These are phyloP conservation scores for Aulostomus chinensis DNA, from an alignment of 2,797 vertebrate genomes.

Conservation along the genomic window DNA sequence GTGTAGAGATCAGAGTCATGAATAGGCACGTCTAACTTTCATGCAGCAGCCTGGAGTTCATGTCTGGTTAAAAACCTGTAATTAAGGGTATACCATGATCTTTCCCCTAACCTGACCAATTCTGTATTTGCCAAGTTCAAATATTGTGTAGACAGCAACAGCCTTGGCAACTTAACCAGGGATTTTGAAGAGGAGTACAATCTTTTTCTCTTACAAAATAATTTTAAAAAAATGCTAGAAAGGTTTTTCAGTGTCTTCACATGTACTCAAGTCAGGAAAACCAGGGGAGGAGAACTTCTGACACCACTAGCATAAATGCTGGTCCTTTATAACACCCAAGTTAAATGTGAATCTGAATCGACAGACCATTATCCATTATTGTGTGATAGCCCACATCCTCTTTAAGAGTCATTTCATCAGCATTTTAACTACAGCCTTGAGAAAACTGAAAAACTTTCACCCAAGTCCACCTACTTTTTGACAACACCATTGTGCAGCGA, in stretches of 20 bases:
- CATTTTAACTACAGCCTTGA: too few species aligned
- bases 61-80: not conserved
- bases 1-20: not conserved
- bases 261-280: not conserved
- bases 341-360: too few species aligned
- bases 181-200: not conserved
- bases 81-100: not conserved
- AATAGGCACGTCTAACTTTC: not conserved
- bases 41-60: not conserved
- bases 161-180: not conserved
- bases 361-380: too few species aligned
- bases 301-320: not conserved
- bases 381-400: too few species aligned
- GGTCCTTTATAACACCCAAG: not conserved
- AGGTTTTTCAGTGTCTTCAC: too few species aligned
- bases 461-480: too few species aligned
- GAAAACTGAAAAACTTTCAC: too few species aligned
- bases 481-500: not conserved
- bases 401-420: too few species aligned
- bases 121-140: not conserved
- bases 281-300: not conserved
- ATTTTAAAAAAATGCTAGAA: too few species aligned
- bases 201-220: too few species aligned
- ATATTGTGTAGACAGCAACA: not conserved
- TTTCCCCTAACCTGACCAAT: not conserved